Percentiles rank a stretch among this genome's conserved stretches.
These are phyloP conservation scores for Naja naja DNA, from an alignment of 2,113 vertebrate species.

Conservation along the genomic window DNA sequence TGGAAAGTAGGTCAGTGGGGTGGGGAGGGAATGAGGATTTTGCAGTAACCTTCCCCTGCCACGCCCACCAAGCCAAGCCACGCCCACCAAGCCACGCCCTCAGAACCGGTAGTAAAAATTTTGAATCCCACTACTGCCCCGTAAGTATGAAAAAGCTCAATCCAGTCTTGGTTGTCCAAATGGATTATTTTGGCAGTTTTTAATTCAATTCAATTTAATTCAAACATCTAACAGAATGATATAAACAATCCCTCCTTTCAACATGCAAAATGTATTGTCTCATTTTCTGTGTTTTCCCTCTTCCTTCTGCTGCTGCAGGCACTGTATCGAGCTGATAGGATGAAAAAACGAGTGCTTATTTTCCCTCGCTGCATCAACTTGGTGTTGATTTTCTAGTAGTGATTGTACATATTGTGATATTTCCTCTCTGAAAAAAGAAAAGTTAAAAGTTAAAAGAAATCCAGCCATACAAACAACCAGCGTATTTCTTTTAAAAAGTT, in stretches of 20 bases:
- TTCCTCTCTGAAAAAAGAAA: conserved; percentile 37
- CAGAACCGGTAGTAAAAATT: no score
- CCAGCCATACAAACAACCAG: not conserved
- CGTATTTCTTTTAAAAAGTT: not conserved
- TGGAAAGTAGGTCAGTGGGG: no score
- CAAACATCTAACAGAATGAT: not conserved
- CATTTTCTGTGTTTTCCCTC: not conserved
- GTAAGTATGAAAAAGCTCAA: not conserved
- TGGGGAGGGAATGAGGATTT: no score
- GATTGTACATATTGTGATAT: conserved; percentile 10
- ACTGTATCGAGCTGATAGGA: not conserved
- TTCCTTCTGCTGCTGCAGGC: not conserved
- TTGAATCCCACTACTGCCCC: no score
- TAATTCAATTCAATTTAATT: not conserved
- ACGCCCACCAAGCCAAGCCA: no score
- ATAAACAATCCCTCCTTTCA: not conserved
- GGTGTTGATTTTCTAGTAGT: conserved; percentile 31
- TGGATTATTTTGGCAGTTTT: not conserved
- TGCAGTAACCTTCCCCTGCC: no score
- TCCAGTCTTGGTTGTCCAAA: no score
- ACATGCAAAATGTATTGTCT: not conserved
- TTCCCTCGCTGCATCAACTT: not conserved
- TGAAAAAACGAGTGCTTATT: not conserved
- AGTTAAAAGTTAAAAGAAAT: not conserved
- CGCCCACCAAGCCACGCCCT: no score